These are phyloP conservation scores for Ceratotherium simum DNA, from an alignment of 2,113 vertebrate genomes.

Conservation along the genomic window DNA sequence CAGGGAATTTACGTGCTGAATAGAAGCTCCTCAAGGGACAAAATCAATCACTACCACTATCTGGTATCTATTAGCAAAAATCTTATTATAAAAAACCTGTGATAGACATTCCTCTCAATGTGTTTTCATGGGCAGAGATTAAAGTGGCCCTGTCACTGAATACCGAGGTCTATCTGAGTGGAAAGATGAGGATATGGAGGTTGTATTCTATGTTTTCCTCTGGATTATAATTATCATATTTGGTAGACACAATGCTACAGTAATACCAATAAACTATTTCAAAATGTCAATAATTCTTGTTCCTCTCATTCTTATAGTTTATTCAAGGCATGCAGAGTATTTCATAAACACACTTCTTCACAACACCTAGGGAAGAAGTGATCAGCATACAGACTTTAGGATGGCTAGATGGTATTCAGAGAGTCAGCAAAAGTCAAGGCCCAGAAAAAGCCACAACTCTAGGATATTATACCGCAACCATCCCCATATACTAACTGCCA, in stretches of 20 bases:
- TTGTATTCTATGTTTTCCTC: background rate
- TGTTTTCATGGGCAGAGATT: background rate
- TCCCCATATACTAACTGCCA: background rate
- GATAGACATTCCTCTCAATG: background rate
- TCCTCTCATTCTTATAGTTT: background rate
- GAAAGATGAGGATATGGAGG: background rate
- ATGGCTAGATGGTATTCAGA: background rate
- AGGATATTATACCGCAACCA: background rate
- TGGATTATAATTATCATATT: constrained; percentile 6
- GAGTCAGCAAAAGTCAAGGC: constrained; percentile 15
- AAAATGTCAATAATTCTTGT: constrained; percentile 26
- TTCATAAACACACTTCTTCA: constrained; percentile 40
- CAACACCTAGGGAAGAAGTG: background rate
- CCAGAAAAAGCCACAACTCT: constrained; percentile 1
- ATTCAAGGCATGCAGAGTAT: background rate
- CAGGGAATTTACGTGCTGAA: constrained; percentile 14
- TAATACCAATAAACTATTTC: constrained; percentile 35
- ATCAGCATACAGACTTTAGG: background rate
- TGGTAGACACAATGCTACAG: constrained; percentile 34
- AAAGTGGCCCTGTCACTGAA: constrained; percentile 12
- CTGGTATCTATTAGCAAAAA: background rate
- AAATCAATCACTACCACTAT: background rate
- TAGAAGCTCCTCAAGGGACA: constrained; percentile 56
- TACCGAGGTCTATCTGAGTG: background rate
- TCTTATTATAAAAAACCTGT: background rate